These are phyloP conservation scores for Drosophila affinis DNA, from an alignment of 2,888 invertebrate species.

Conservation along the genomic window DNA sequence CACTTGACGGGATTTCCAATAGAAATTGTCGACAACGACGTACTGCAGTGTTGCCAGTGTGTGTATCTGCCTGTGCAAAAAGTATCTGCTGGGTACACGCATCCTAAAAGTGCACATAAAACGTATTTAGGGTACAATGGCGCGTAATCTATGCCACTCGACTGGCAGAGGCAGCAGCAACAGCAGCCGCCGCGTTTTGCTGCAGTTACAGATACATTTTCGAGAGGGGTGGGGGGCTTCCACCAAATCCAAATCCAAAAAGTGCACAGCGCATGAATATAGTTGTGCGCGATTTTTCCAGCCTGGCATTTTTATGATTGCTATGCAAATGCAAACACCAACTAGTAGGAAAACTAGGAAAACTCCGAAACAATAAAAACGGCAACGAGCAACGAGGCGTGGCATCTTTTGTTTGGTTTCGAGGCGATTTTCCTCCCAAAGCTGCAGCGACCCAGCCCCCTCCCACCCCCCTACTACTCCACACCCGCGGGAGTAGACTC, in stretches of 20 bases:
- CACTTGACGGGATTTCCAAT: constrained; percentile 53
- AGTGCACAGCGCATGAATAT: constrained; percentile 61
- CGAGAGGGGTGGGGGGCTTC: not conserved
- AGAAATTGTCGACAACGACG: constrained; percentile 61
- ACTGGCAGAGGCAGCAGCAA: not conserved
- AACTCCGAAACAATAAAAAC: constrained; percentile 7
- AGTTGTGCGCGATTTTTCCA: constrained; percentile 7
- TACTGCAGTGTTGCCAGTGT: constrained; percentile 18
- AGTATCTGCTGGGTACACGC: constrained; percentile 17
- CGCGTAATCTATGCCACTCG: constrained; percentile 63
- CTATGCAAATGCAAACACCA: constrained; percentile 57
- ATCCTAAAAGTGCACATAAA: constrained; percentile 45
- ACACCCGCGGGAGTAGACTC: not conserved
- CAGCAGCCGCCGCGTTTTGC: too few relatives aligned
- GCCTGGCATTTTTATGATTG: constrained; percentile 69
- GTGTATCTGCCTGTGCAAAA: not conserved
- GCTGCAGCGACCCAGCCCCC: not conserved
- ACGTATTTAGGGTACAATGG: constrained; percentile 65
- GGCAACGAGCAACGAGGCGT: constrained; percentile 62
- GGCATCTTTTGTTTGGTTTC: constrained; percentile 60
- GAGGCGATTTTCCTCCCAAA: not conserved
- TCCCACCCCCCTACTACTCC: too few relatives aligned
- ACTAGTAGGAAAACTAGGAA: constrained; percentile 23
- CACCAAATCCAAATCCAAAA: constrained; percentile 33
- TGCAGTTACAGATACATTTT: constrained; percentile 53